Conservation (phyloP, 64 coral and sea anemone species). For the Platygyra sinensis region DNA sequence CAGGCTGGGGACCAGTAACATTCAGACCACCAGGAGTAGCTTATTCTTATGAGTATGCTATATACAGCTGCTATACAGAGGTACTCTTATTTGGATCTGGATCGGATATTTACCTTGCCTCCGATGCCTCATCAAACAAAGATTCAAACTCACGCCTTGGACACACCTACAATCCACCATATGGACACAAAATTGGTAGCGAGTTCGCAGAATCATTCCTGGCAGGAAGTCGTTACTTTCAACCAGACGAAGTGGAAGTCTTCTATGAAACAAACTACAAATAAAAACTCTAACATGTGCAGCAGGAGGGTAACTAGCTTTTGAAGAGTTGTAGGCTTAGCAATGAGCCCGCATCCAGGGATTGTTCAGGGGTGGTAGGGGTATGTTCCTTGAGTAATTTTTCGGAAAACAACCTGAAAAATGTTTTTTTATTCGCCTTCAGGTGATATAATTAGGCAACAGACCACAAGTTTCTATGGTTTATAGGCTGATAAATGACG, state of each 20-base stretch:
- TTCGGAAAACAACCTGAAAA: too few relatives aligned
- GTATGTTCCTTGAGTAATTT: too few relatives aligned
- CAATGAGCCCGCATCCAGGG: too few relatives aligned
- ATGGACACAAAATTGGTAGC: background rate
- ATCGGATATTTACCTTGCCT: conserved; percentile 29
- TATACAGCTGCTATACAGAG: background rate
- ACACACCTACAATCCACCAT: background rate
- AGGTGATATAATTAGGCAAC: too few relatives aligned
- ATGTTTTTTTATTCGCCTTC: too few relatives aligned
- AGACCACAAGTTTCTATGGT: too few relatives aligned
- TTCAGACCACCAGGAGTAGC: background rate
- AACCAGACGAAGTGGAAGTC: conserved; percentile 55
- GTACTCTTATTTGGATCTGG: conserved; percentile 53
- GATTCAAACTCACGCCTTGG: conserved; percentile 43
- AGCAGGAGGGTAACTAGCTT: too few relatives aligned
- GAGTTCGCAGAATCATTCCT: background rate
- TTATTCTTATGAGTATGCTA: background rate
- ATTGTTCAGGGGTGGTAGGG: too few relatives aligned
- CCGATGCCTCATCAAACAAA: conserved; percentile 2
- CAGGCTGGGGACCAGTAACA: background rate
- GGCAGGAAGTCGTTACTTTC: conserved; percentile 23
- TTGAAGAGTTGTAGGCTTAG: too few relatives aligned
- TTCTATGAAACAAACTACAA: background rate
- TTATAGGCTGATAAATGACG: too few relatives aligned
- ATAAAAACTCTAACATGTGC: too few relatives aligned